Percentiles rank a stretch among this genome's conserved stretches.
Evolutionary conservation across 2,888 invertebrate species (phyloP).

Genomic region (Epirrhoe alternata): DNA sequence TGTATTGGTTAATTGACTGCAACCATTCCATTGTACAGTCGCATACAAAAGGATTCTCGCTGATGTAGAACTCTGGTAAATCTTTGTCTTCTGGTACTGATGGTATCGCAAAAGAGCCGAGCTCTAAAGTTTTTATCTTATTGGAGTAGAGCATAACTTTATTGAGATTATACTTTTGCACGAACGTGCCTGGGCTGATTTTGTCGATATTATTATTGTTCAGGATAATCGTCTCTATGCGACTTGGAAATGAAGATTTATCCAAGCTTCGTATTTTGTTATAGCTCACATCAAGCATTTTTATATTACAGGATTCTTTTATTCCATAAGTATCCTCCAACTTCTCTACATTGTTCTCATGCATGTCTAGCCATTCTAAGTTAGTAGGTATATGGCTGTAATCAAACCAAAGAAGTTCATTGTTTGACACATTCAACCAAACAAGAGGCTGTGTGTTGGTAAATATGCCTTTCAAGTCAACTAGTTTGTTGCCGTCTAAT

Average conservation of each 20-base stretch:
- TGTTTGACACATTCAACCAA: slow-evolving; percentile 93
- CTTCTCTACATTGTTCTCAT: slow-evolving; percentile 91
- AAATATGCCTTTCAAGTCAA: slow-evolving; percentile 91
- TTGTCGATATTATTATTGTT: slow-evolving; percentile 90
- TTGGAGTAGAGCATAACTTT: slow-evolving; percentile 92
- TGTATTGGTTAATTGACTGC: slow-evolving; percentile 90
- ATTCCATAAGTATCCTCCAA: slow-evolving; percentile 90
- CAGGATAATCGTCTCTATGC: slow-evolving; percentile 88
- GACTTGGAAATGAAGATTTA: slow-evolving; percentile 89
- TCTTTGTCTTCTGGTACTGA: slow-evolving; percentile 87
- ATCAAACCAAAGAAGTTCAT: slow-evolving; percentile 92
- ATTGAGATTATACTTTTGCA: slow-evolving; percentile 88
- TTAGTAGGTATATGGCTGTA: slow-evolving; percentile 91
- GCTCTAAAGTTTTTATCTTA: slow-evolving; percentile 89
- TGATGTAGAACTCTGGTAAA: slow-evolving; percentile 91
- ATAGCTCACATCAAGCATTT: slow-evolving; percentile 91
- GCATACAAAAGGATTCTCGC: slow-evolving; percentile 93
- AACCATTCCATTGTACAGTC: slow-evolving; percentile 96
- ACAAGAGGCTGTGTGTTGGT: slow-evolving; percentile 89
- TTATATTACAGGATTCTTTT: slow-evolving; percentile 87
- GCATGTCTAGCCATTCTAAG: slow-evolving; percentile 92
- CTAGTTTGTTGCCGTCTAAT: slow-evolving; percentile 91
- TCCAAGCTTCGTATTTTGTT: slow-evolving; percentile 89
- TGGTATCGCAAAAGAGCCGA: slow-evolving; percentile 89
- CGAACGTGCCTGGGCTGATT: slow-evolving; percentile 89